phyloP scores from a whole-genome alignment of 2,888 invertebrate species.

The Paralinhomoeus sp. region DNA sequence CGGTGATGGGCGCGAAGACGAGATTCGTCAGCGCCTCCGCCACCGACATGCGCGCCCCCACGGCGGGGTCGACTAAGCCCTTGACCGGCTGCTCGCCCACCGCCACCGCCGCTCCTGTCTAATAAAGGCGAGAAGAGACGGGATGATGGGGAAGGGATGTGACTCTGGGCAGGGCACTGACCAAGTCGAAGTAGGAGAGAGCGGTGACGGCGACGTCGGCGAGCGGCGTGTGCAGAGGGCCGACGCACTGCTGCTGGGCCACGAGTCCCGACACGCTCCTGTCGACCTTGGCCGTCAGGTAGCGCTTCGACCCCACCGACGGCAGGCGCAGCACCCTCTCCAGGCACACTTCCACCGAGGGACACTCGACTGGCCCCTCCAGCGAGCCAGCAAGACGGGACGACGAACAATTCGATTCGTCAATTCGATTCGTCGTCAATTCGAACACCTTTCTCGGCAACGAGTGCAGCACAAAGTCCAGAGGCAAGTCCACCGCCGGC shows the following conservation, averaged over 20 bases:
- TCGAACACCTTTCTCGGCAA: constrained; percentile 45
- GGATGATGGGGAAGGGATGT: too few species aligned
- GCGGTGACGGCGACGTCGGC: constrained; percentile 72
- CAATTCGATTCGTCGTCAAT: too few species aligned
- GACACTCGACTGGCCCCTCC: too few species aligned
- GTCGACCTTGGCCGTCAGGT: constrained; percentile 66
- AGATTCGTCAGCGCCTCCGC: constrained; percentile 81
- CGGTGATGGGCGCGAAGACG: constrained; percentile 43
- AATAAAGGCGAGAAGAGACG: constrained; percentile 1
- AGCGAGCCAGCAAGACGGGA: too few species aligned
- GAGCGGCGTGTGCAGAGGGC: constrained; percentile 79
- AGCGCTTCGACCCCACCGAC: constrained; percentile 77
- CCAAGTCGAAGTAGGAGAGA: constrained; percentile 53
- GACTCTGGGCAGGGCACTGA: constrained; percentile 21
- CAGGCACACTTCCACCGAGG: constrained; percentile 39
- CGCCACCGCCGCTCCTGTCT: constrained; percentile 67
- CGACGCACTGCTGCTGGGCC: constrained; percentile 93
- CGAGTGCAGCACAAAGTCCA: constrained; percentile 64
- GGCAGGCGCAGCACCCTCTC: constrained; percentile 56
- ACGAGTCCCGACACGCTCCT: constrained; percentile 77
- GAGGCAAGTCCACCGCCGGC: constrained; percentile 57
- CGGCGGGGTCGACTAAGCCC: constrained; percentile 53
- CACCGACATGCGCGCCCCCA: constrained; percentile 77
- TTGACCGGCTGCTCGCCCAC: constrained; percentile 94
- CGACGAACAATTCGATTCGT: too few species aligned